Conservation (phyloP, 2,113 vertebrate genomes). For the Aptenodytes forsteri region DNA sequence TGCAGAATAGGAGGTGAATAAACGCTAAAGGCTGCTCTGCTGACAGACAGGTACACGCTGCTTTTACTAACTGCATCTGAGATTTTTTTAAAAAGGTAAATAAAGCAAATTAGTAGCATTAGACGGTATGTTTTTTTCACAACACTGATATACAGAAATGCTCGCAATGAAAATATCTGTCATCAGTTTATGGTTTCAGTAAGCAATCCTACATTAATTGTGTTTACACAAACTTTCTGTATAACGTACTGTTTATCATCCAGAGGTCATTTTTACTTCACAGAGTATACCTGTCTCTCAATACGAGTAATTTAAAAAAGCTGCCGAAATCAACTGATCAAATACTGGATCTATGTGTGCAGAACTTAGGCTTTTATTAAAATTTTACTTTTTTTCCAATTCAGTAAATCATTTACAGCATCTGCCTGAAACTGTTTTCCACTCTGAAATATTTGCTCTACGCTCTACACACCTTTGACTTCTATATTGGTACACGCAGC, state of each 20-base stretch:
- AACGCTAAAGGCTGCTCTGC: constrained; percentile 75
- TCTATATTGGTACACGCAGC: neutral
- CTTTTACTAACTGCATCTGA: constrained; percentile 76
- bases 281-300: constrained; percentile 1
- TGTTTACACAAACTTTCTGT: constrained; percentile 58
- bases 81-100: constrained; percentile 72
- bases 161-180: constrained; percentile 64
- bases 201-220: constrained; percentile 30
- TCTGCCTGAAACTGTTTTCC: neutral
- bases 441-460: neutral
- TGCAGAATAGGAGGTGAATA: constrained; percentile 75
- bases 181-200: constrained; percentile 57
- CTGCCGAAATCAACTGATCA: constrained; percentile 20
- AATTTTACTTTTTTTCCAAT: neutral
- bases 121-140: neutral
- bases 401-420: constrained; percentile 16
- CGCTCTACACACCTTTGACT: neutral
- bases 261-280: constrained; percentile 58
- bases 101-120: constrained; percentile 76
- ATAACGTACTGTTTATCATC: neutral
- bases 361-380: neutral
- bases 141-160: constrained; percentile 35
- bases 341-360: neutral
- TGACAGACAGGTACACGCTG: constrained; percentile 89
- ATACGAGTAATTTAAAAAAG: neutral